Evolutionary conservation across 1,140 invertebrate genomes (phyloP).

Genomic region (Papilio machaon): DNA sequence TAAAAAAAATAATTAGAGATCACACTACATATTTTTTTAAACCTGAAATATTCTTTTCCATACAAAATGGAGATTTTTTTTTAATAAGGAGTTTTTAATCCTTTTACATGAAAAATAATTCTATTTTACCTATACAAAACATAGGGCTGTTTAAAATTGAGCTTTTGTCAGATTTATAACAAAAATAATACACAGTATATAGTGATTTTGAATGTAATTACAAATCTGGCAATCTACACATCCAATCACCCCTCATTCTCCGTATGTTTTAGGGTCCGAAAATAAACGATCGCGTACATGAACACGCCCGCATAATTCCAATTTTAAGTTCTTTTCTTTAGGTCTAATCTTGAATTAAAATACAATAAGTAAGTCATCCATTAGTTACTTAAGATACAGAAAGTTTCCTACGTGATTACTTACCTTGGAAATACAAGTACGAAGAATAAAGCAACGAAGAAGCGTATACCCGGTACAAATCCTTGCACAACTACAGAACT

Average conservation of each 20-base stretch:
- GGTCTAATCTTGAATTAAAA: conserved; percentile 9
- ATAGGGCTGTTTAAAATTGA: neutral
- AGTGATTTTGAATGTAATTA: neutral
- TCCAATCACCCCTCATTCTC: neutral
- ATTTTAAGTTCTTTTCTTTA: neutral
- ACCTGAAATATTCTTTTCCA: too few species aligned
- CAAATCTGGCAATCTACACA: neutral
- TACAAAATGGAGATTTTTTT: too few species aligned
- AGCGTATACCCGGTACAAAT: conserved; percentile 62
- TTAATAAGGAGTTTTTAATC: too few species aligned
- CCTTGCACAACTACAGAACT: conserved; percentile 75
- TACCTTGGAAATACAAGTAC: conserved; percentile 48
- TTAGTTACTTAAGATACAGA: conserved; percentile 16
- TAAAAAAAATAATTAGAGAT: too few species aligned
- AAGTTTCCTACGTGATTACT: conserved; percentile 37
- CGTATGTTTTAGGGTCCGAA: conserved; percentile 5
- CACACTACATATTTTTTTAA: too few species aligned
- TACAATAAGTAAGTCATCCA: neutral
- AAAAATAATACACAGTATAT: too few species aligned
- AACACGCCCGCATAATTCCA: conserved; percentile 29
- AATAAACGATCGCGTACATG: conserved; percentile 6
- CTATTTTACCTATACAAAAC: too few species aligned
- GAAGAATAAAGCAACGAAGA: conserved; percentile 50
- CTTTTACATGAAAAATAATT: too few species aligned
- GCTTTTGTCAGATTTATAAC: neutral